A percentile compares a stretch with the other conserved stretches of the same genome.
phyloP scores from a whole-genome alignment of 2,797 vertebrate genomes.

The Salmo trutta region DNA sequence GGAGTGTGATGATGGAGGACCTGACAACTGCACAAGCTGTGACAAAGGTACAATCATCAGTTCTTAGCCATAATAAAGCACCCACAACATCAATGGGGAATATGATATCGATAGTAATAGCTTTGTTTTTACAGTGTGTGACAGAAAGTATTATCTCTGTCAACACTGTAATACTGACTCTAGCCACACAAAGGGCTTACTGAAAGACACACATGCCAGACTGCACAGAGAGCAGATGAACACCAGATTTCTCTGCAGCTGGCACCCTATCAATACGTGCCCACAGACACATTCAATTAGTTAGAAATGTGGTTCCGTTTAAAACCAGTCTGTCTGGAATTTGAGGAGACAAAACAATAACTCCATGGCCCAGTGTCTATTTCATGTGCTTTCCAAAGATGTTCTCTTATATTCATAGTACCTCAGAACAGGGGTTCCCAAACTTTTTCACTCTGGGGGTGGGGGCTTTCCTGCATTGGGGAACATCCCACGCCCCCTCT shows the following conservation, averaged over 20 bases:
- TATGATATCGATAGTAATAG: not conserved
- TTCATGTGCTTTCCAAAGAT: not conserved
- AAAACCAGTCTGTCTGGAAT: conserved; percentile 29
- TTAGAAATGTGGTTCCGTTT: conserved; percentile 62
- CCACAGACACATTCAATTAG: not conserved
- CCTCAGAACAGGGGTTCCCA: not conserved
- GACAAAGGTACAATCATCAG: conserved; percentile 61
- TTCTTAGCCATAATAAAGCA: not conserved
- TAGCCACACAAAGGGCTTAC: not conserved
- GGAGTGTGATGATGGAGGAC: conserved; percentile 71
- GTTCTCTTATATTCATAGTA: not conserved
- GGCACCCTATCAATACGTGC: not conserved
- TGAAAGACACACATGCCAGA: not conserved
- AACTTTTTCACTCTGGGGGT: too few relatives aligned
- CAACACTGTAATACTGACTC: not conserved
- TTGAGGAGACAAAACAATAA: conserved; percentile 10
- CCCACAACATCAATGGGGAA: not conserved
- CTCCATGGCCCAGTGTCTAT: not conserved
- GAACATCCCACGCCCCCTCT: too few relatives aligned
- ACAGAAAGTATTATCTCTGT: not conserved
- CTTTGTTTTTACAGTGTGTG: not conserved
- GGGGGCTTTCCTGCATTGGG: too few relatives aligned
- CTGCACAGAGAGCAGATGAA: not conserved
- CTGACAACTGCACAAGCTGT: conserved; percentile 74
- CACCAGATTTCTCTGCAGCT: not conserved